phyloP scores from a whole-genome alignment of 1,140 invertebrate species.

The Zaprionus kolodkinae region DNA sequence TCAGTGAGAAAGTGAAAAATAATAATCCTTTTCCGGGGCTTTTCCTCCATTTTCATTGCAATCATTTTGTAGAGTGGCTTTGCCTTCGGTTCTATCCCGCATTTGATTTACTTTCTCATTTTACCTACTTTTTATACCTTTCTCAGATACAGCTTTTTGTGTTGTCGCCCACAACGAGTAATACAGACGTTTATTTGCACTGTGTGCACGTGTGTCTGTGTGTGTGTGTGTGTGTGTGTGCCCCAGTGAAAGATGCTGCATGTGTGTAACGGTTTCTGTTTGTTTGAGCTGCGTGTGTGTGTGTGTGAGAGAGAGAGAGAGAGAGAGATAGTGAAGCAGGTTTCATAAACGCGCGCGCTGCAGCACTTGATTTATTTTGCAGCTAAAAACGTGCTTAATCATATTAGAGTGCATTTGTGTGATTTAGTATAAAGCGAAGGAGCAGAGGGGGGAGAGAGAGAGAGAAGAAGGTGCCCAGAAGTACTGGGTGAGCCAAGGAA shows the following conservation, averaged over 20 bases:
- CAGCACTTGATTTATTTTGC: conserved; percentile 76
- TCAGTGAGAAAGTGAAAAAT: too few species aligned
- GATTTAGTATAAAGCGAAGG: conserved; percentile 66
- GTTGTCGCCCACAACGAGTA: conserved; percentile 49
- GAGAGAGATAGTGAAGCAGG: conserved; percentile 40
- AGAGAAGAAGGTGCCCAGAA: neutral
- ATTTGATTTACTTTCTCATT: conserved; percentile 27
- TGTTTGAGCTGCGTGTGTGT: conserved; percentile 15
- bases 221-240: conserved; percentile 30
- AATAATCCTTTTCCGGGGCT: neutral
- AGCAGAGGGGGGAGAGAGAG: neutral
- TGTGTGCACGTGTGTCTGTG: conserved; percentile 7
- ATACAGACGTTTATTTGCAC: conserved; percentile 57
- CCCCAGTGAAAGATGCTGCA: conserved; percentile 15
- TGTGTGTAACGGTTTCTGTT: conserved; percentile 43
- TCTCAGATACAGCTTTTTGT: conserved; percentile 47
- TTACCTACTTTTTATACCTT: conserved; percentile 22
- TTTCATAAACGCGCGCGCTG: conserved; percentile 65
- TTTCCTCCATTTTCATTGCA: neutral
- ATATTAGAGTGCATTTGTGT: conserved; percentile 81
- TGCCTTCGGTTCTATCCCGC: neutral
- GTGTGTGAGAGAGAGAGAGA: conserved; percentile 35
- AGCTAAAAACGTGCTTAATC: conserved; percentile 81
- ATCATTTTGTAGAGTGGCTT: conserved; percentile 4
- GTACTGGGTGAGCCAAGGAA: neutral